Evolutionary conservation across 2,113 vertebrate genomes (phyloP), one percentile per base, ranked within the genome.

Genomic region (Coryphaenoides rupestris): DNA sequence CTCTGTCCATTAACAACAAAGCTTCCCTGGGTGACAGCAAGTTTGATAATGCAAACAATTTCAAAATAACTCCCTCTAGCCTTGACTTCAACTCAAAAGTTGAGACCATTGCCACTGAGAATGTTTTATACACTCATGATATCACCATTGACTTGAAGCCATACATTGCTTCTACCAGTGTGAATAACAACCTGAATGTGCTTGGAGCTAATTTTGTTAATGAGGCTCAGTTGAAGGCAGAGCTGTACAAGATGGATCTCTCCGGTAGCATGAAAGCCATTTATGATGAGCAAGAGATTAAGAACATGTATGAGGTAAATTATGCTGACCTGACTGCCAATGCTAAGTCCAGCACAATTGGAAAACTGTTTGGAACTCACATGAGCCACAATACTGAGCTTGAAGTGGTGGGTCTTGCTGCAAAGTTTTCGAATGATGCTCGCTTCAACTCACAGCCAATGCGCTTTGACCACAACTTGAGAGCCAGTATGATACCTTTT

Each of bases 321-420:
- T 94, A 89, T 15, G 85, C 86, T 55, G 91, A 92, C 66, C 66
- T 94, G 75, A 75, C 80, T 0, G 89, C 89, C 56, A 92, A 84
- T 49, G 86, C 89, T 47, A 95, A 95, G 79, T 92, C 92, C 72
- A 92, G 92, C 76, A 95, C 93, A 0, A 70, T 83, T 2, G 95
- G 91, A 59, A 96, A 90, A 23, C 17, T 94, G 55, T 80, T 88
- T 68, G 93, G 89, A 0, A 21, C 84, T 50, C 88, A 93, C 26
- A 80, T 96, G 61, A 94, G 45, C 63, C 93, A 98, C 19, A 88
- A 91, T 71, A 75, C 92, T 15, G 92, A 89, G 65, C 57, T 95
- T 14, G 87, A 93, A 52, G 62, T 95, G 57, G 70, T 90, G 0
- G 94, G 96, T 49, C 87, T 98, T 56, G 86, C 91, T 70, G 91